Evolutionary conservation across 2,888 invertebrate genomes (phyloP).

Genomic region (Drosophila picticornis): DNA sequence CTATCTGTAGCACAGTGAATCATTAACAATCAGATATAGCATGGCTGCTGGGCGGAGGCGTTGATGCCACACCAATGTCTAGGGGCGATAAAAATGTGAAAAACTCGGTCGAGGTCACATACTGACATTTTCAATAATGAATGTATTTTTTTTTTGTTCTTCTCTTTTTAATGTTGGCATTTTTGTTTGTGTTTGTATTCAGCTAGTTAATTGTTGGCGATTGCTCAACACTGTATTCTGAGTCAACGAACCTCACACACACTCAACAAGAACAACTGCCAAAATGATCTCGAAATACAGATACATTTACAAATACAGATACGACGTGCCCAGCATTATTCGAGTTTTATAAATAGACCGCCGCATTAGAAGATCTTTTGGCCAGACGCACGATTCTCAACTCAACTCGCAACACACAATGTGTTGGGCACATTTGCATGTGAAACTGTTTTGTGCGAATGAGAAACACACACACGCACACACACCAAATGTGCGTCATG

Average conservation of each 20-base stretch:
- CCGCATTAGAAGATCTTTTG: slow-evolving; percentile 67
- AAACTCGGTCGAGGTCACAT: slow-evolving; percentile 79
- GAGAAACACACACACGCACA: slow-evolving; percentile 4
- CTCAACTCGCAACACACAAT: slow-evolving; percentile 14
- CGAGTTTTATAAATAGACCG: slow-evolving; percentile 50
- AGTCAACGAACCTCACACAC: slow-evolving; percentile 71
- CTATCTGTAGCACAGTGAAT: slow-evolving; percentile 3
- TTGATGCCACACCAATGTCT: slow-evolving; percentile 25
- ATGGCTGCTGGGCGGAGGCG: slow-evolving; percentile 14
- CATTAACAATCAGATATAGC: background rate
- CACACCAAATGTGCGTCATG: slow-evolving; percentile 50
- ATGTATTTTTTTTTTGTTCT: slow-evolving; percentile 21
- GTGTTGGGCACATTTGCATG: slow-evolving; percentile 52
- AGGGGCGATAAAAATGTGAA: slow-evolving; percentile 61
- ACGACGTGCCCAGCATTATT: slow-evolving; percentile 67
- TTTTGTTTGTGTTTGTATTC: slow-evolving; percentile 10
- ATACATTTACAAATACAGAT: slow-evolving; percentile 45
- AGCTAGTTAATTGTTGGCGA: slow-evolving; percentile 56
- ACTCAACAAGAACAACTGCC: slow-evolving; percentile 14
- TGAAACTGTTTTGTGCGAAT: slow-evolving; percentile 34
- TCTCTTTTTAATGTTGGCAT: background rate
- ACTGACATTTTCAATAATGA: slow-evolving; percentile 75
- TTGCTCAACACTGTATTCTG: slow-evolving; percentile 66
- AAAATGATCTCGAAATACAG: slow-evolving; percentile 47
- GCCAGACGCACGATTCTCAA: slow-evolving; percentile 50